phyloP scores from a whole-genome alignment of 2,113 vertebrate species.

The Scolopax mira region DNA sequence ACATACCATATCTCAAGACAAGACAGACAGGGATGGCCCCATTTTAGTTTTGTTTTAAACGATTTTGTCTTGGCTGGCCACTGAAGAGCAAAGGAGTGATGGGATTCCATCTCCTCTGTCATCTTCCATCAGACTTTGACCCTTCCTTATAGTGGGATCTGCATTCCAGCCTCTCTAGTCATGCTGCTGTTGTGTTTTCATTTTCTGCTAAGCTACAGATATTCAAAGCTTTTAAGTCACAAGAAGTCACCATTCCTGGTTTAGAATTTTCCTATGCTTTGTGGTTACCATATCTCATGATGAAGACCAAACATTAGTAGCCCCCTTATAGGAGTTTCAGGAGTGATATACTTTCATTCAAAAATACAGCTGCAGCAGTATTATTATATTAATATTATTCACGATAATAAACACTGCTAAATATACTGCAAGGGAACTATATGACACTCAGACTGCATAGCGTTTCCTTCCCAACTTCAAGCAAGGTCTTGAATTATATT shows the following conservation, averaged over 20 bases:
- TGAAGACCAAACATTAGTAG: neutral
- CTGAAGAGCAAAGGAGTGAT: neutral
- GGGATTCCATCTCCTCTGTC: neutral
- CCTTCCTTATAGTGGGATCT: neutral
- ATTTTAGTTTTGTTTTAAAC: neutral
- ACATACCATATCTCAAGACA: neutral
- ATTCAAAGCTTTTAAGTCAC: neutral
- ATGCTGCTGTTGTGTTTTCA: neutral
- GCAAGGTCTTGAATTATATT: neutral
- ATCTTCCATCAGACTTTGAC: neutral
- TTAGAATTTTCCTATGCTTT: neutral
- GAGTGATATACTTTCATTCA: neutral
- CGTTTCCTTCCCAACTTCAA: neutral
- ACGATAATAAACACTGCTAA: neutral
- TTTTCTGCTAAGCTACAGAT: neutral
- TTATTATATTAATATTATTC: neutral
- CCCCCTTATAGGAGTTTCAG: neutral
- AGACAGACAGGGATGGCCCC: neutral
- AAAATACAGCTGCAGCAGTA: neutral
- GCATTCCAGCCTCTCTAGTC: neutral
- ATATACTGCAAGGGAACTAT: neutral
- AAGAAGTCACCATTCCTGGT: neutral
- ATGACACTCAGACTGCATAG: neutral
- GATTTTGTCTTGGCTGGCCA: neutral
- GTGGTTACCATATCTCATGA: neutral